These are phyloP conservation scores for Antechinus flavipes DNA, from an alignment of 2,113 vertebrate species.

Conservation along the genomic window DNA sequence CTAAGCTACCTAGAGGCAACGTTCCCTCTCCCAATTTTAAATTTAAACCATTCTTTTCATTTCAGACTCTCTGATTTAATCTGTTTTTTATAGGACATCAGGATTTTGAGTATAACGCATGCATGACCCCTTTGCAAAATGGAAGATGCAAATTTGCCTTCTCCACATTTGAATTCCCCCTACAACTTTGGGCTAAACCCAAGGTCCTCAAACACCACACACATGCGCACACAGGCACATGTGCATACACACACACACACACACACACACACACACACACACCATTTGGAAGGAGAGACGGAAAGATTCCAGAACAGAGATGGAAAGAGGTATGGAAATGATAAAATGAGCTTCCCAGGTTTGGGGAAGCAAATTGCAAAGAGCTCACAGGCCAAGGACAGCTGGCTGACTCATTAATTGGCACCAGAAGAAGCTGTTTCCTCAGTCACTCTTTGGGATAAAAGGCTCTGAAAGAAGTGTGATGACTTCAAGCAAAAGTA, in stretches of 20 bases:
- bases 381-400: not conserved
- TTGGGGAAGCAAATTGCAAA: not conserved
- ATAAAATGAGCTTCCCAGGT: conserved; percentile 25
- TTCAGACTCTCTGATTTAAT: conserved; percentile 66
- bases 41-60: conserved; percentile 70
- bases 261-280: not conserved
- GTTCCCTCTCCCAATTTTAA: conserved; percentile 45
- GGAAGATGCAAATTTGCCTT: conserved; percentile 4
- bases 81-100: conserved; percentile 64
- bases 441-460: conserved; percentile 49
- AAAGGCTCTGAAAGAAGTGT: conserved; percentile 41
- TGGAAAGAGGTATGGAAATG: conserved; percentile 14
- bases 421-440: conserved; percentile 18
- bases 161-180: not conserved
- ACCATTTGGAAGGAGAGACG: not conserved
- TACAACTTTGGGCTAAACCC: not conserved
- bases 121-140: conserved; percentile 21
- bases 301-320: conserved; percentile 15
- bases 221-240: no score
- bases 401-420: conserved; percentile 55
- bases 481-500: conserved; percentile 42
- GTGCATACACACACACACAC: not conserved
- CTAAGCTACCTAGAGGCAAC: conserved; percentile 68
- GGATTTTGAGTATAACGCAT: conserved; percentile 52
- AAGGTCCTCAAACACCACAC: not conserved